Evolutionary conservation across 2,888 invertebrate species (phyloP), one percentile per base, ranked within the genome.

Genomic region (Drosophila anomelani): DNA sequence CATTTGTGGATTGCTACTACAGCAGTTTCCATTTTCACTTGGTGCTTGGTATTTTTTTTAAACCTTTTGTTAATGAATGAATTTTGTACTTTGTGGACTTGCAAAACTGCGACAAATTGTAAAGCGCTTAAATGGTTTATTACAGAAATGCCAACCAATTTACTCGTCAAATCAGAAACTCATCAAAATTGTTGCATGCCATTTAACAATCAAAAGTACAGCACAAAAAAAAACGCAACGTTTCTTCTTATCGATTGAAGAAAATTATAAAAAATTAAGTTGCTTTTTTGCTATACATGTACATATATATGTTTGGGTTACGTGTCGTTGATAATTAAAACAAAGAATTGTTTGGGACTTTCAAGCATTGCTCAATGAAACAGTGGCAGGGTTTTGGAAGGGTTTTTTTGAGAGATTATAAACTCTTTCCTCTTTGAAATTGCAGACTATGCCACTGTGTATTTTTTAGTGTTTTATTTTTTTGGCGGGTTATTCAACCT

Each of bases 321-420:
- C 85, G 76, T 87, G 87, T 53, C 68, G 59, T 77, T 70, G 66
- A 77, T 79, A 81, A 87, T 82, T 82, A 87, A 87, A 79, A 47
- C 61, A 59, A 29, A 46, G 54, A 76, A 76, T 49, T 70, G 67
- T 56, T 75, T 43, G 13, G 2, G 38, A 20, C 38, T 36, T 43
- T 29, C 9, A 20, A 47, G 20, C 12, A 3, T 15, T 29, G 6
- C 12, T 49, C n/a, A 58, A 46, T 34, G 9, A 17, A 36, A 4
- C 51, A 44, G 68, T 67, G 39, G 23, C 23, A 46, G 20, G n/a
- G 3, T 20, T 6, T 4, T 13, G 2, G 10, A 13, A 12, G 34
- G 60, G 64, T 60, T 17, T 44, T 57, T 17, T 44, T 47, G 12
- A 41, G 47, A 59, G 43, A 34, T 10, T 36, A 13, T 34, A 13